Conservation (phyloP, 2,113 vertebrate genomes). For the Macroglossus sobrinus region DNA sequence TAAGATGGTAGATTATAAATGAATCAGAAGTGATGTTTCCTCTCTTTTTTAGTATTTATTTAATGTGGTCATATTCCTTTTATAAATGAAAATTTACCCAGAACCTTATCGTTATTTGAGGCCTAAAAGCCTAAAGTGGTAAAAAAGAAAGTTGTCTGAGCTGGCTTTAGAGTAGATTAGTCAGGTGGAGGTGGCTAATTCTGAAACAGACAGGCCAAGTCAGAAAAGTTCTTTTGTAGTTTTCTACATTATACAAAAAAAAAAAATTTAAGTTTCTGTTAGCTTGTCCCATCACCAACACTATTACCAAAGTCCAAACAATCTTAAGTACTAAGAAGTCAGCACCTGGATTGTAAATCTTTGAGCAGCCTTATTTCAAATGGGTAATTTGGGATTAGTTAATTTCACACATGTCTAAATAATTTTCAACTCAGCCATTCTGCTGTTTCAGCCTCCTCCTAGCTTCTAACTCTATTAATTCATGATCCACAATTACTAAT, state of each 20-base stretch:
- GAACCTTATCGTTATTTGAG: neutral
- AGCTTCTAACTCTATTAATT: neutral
- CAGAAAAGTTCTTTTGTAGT: neutral
- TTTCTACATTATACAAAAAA: neutral
- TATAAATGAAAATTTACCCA: neutral
- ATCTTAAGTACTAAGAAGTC: neutral
- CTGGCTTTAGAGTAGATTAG: neutral
- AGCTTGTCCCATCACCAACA: neutral
- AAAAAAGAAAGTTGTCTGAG: neutral
- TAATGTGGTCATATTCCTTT: neutral
- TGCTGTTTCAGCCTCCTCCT: neutral
- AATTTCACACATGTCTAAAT: neutral
- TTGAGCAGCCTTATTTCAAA: neutral
- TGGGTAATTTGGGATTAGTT: neutral
- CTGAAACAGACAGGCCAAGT: neutral
- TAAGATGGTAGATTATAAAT: neutral
- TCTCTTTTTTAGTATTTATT: neutral
- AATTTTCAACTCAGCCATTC: neutral
- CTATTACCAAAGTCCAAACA: neutral
- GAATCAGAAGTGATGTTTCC: neutral
- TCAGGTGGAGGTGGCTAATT: neutral
- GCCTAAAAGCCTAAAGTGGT: neutral
- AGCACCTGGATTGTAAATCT: no score
- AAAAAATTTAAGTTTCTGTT: neutral
- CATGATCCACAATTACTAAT: neutral